A percentile compares a stretch with the other conserved stretches of the same genome.
phyloP scores from a whole-genome alignment of 2,797 vertebrate genomes.

The Labeo calbasu region DNA sequence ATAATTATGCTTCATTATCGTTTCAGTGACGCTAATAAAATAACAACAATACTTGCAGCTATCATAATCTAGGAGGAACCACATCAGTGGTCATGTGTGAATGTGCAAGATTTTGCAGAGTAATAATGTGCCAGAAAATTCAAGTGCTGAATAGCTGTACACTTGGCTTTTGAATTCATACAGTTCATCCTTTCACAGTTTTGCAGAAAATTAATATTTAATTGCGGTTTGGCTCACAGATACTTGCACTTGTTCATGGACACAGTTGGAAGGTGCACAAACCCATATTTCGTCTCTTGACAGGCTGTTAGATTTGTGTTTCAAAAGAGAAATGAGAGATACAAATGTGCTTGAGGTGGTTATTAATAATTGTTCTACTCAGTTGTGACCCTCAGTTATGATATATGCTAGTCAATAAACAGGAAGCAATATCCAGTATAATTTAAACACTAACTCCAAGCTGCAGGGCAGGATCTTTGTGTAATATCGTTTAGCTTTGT shows the following conservation, averaged over 20 bases:
- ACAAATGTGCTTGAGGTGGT: neutral
- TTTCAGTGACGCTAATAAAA: conserved; percentile 33
- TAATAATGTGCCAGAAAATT: conserved; percentile 15
- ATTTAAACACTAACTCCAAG: neutral
- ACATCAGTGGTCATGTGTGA: neutral
- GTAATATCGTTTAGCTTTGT: neutral
- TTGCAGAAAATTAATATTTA: neutral
- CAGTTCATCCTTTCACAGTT: neutral
- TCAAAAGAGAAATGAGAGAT: neutral
- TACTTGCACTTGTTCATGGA: neutral
- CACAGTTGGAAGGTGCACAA: neutral
- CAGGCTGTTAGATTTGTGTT: neutral
- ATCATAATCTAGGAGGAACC: neutral
- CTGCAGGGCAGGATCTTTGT: neutral
- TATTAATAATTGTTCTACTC: neutral
- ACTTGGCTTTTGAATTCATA: neutral
- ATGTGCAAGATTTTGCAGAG: neutral
- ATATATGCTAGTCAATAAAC: conserved; percentile 16
- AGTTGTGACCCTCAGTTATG: neutral
- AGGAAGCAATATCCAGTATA: neutral
- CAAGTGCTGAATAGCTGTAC: neutral
- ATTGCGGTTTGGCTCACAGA: neutral
- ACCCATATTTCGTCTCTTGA: neutral
- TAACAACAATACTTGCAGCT: conserved; percentile 14
- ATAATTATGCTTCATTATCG: conserved; percentile 38